Percentiles rank a stretch among this genome's conserved stretches.
These are phyloP conservation scores for Drosophila mayaguana DNA, from an alignment of 2,888 invertebrate genomes.

Conservation along the genomic window DNA sequence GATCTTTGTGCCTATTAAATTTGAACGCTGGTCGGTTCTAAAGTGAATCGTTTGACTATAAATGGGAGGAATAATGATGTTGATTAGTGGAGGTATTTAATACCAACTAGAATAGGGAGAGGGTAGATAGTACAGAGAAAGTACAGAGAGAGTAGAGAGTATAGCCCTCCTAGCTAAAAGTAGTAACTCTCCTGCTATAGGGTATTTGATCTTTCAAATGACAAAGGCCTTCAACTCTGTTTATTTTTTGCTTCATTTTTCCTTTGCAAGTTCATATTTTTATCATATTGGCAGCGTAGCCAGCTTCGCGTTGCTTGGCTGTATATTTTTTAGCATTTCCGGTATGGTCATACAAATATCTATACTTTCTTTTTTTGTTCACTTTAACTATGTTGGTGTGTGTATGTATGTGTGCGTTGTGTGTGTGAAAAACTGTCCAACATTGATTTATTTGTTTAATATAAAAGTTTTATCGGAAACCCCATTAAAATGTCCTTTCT, in stretches of 20 bases:
- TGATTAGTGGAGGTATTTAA: not conserved
- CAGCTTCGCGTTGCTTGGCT: constrained; percentile 55
- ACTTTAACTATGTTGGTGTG: constrained; percentile 60
- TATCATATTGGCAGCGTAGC: constrained; percentile 78
- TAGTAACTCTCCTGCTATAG: constrained; percentile 16
- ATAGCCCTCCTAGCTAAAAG: too few relatives aligned
- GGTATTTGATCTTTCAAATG: constrained; percentile 21
- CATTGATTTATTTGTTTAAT: constrained; percentile 83
- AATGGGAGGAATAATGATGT: constrained; percentile 3
- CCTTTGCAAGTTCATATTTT: constrained; percentile 78
- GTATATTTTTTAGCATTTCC: constrained; percentile 80
- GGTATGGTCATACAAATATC: constrained; percentile 71
- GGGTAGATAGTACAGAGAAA: not conserved
- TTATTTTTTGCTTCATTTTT: constrained; percentile 21
- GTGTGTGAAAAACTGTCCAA: constrained; percentile 76
- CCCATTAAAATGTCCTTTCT: constrained; percentile 82
- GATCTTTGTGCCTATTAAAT: constrained; percentile 13
- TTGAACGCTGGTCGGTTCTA: not conserved
- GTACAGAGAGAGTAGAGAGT: not conserved
- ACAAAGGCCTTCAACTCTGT: not conserved
- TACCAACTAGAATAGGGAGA: not conserved
- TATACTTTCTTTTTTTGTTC: constrained; percentile 63
- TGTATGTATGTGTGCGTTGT: constrained; percentile 52
- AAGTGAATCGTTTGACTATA: not conserved
- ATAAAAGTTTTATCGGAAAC: constrained; percentile 83